These are phyloP conservation scores for Portunus trituberculatus DNA, from an alignment of 1,140 invertebrate genomes.

Conservation along the genomic window DNA sequence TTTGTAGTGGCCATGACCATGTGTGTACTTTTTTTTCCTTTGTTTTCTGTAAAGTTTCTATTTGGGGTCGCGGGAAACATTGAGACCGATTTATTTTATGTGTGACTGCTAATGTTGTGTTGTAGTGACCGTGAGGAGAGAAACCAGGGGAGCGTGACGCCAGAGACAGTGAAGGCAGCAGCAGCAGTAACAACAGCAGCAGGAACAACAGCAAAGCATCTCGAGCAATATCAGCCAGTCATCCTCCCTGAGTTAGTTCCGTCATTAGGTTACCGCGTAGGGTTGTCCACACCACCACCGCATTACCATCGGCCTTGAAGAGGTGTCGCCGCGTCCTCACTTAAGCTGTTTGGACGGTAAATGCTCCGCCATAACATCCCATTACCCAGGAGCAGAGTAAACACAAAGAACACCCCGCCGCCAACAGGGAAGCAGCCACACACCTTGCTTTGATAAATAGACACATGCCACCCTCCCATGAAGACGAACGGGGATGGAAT, in stretches of 20 bases:
- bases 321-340: not conserved
- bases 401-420: not conserved
- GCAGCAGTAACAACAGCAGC: not conserved
- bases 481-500: not conserved
- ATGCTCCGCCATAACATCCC: not conserved
- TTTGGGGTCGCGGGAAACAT: too few species aligned
- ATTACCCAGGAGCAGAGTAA: not conserved
- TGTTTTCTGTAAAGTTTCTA: too few species aligned
- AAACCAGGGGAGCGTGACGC: too few species aligned
- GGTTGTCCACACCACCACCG: not conserved
- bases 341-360: conserved; percentile 1
- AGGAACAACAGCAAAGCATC: not conserved
- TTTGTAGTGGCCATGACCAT: too few species aligned
- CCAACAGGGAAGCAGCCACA: not conserved
- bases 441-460: not conserved
- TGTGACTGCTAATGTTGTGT: too few species aligned
- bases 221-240: not conserved
- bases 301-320: not conserved
- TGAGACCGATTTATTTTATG: too few species aligned
- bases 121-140: too few species aligned
- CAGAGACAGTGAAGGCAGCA: not conserved
- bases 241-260: conserved; percentile 5
- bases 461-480: not conserved
- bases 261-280: not conserved
- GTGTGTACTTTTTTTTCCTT: too few species aligned